Base-by-base conservation (phyloP, 2,797 vertebrate species). In the Phrynocephalus forsythii region DNA sequence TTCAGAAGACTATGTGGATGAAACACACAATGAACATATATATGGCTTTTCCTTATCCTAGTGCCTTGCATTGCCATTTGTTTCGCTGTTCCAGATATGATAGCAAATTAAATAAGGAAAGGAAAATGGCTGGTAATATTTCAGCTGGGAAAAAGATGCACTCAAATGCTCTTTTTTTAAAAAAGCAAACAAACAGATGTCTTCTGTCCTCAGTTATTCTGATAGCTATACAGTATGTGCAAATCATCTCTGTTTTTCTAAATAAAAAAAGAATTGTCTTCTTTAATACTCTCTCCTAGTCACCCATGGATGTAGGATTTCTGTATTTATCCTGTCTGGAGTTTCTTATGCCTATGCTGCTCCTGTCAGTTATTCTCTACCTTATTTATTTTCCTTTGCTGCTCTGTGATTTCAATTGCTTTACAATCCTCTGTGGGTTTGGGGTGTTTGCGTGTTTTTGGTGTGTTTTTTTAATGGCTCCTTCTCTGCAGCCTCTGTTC, bases 301-400 rank as follows among this genome's bases (percentile, higher is more conserved):
- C 52, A 48, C 38, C 26, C n/a, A 30, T 78, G 67, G 26, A 60
- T 79, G 28, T 73, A 4, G 20, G 69, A 73, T 1, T 9, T 6
- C 3, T 18, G 33, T 75, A 6, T 88, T 88, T 79, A 79, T 68
- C 86, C 81, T 66, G 9, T 90, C 63, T 56, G 85, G 71, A 75
- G 60, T 68, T 89, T 50, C 48, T 71, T 86, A 48, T 63, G 87
- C 66, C 86, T 85, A 56, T 79, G 24, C 56, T 52, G 72, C 28
- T 60, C 33, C 28, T 84, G 68, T 69, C 33, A 79, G 48, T 73
- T 66, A 84, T 86, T 63, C 11, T 89, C 50, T 81, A 68, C 68
- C 86, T 66, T 79, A 73, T 81, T 89, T 89, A 88, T 88, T 63
- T 88, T 87, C 85, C 85, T 92, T 92, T 93, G 30, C 68, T 75